phyloP scores from a whole-genome alignment of 2,888 invertebrate species.

The Acanthosepion pharaonis region DNA sequence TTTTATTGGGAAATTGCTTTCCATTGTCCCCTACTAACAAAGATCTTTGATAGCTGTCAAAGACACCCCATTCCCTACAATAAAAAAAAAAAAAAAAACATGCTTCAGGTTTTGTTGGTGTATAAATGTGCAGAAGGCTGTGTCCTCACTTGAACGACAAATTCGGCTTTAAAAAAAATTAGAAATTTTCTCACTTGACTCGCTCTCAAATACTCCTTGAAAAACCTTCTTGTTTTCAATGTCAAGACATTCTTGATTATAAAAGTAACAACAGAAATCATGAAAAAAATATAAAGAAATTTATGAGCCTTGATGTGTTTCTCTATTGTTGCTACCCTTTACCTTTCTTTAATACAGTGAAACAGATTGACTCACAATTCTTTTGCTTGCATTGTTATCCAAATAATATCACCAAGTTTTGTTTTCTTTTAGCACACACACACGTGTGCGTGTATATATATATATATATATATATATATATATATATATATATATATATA shows the following conservation, averaged over 20 bases:
- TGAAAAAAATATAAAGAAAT: not conserved
- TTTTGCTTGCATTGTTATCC: no score
- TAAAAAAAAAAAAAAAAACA: not conserved
- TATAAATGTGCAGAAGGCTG: not conserved
- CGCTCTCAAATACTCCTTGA: not conserved
- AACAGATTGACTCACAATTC: no score
- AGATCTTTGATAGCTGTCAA: conserved; percentile 33
- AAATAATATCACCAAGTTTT: no score
- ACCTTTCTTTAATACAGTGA: no score
- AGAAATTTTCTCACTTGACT: not conserved
- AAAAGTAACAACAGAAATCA: not conserved
- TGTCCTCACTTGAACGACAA: no score
- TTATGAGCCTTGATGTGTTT: not conserved
- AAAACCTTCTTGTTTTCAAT: conserved; percentile 33
- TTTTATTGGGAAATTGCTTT: conserved; percentile 33
- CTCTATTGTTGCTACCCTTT: no score
- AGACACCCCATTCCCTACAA: not conserved
- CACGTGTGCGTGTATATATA: no score
- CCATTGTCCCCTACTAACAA: conserved; percentile 17
- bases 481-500: not conserved
- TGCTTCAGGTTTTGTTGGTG: not conserved
- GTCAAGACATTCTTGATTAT: not conserved
- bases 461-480: not conserved
- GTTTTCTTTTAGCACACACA: no score
- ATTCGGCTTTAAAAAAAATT: conserved; percentile 17